Evolutionary conservation across 2,888 invertebrate genomes (phyloP), one percentile per base, ranked within the genome.

Genomic region (Miltochrista miniata): DNA sequence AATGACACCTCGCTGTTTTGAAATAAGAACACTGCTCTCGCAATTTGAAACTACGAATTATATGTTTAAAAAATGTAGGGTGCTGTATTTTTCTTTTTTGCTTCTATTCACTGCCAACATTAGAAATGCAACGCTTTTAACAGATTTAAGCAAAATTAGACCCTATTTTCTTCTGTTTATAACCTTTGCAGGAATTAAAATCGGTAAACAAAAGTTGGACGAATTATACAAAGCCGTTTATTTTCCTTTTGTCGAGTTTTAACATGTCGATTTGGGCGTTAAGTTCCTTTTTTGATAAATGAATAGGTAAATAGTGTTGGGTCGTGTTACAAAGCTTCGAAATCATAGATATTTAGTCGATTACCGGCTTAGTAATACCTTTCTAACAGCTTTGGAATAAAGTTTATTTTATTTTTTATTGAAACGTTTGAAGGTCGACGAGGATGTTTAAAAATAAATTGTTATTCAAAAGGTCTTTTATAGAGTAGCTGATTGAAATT

Each of bases 21-120:
- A 90, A 90, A 90, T 90, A 86, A 85, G 89, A 90, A 89, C 81
- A 86, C 87, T 87, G 85, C 87, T 86, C 84, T 90, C 83, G 90
- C 87, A 90, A 91, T 82, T 83, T 64, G 91, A 91, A 91, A 86
- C 91, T 90, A 90, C 89, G 83, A 90, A 91, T 91, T 91, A 91
- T 85, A 85, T 83, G 82, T 87, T 83, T 81, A 85, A 89, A 86
- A 90, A 89, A 81, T 48, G 80, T 79, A 83, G 86, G 89, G 86
- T 74, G 76, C 75, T 68, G 68, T 80, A 85, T 87, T 86, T 85
- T 85, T 76, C 70, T 74, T 79, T 81, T 83, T 79, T 74, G 69
- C 74, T 74, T 74, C 64, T 72, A 64, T 72, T 72, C 54, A 61
- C 58, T 56, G 55, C 72, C 59, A 66, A 48, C 44, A 24, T 46